phyloP scores from a whole-genome alignment of 2,113 vertebrate genomes.

The Dicaeum eximium region DNA sequence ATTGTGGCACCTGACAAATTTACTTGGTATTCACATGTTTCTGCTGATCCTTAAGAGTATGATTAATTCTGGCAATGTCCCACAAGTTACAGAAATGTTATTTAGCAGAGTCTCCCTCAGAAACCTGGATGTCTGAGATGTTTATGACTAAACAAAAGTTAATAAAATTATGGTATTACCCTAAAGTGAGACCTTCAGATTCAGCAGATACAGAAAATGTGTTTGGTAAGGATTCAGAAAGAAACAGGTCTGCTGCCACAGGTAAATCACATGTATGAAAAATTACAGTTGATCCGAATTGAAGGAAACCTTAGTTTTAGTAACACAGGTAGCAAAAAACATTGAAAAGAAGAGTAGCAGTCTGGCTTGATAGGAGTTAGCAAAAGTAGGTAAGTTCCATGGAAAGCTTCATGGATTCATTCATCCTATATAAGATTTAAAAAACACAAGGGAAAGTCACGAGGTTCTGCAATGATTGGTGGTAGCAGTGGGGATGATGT shows the following conservation, averaged over 20 bases:
- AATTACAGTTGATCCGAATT: not conserved
- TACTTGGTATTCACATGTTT: not conserved
- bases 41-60: not conserved
- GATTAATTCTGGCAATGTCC: not conserved
- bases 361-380: not conserved
- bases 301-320: not conserved
- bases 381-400: not conserved
- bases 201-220: not conserved
- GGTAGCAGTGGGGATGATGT: not conserved
- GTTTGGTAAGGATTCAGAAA: not conserved
- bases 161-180: not conserved
- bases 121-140: not conserved
- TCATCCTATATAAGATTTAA: not conserved
- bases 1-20: not conserved
- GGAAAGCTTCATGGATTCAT: not conserved
- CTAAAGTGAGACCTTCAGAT: not conserved
- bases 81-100: not conserved
- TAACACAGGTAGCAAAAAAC: not conserved
- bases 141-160: not conserved
- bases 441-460: not conserved
- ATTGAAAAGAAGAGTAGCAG: not conserved
- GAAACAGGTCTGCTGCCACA: not conserved
- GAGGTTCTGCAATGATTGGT: not conserved
- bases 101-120: not conserved
- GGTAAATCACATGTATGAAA: not conserved